Conservation (phyloP, 2,888 invertebrate genomes). For the Pollenia angustigena region DNA sequence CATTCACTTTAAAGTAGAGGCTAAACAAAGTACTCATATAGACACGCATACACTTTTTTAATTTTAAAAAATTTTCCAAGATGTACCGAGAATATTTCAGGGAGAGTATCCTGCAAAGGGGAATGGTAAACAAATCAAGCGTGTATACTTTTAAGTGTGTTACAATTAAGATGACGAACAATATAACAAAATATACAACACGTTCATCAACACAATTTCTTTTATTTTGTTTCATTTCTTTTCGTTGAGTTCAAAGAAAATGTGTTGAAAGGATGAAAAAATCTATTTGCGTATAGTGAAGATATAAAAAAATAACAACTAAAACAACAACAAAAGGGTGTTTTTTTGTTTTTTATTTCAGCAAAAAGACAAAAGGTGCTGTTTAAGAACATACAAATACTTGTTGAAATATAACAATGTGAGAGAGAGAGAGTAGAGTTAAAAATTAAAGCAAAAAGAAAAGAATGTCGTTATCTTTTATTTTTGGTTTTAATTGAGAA, state of each 20-base stretch:
- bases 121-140: slow-evolving; percentile 66
- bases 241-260: slow-evolving; percentile 40
- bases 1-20: slow-evolving; percentile 53
- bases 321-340: slow-evolving; percentile 37
- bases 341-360: slow-evolving; percentile 58
- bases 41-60: background rate
- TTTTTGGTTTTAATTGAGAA: slow-evolving; percentile 69
- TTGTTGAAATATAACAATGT: slow-evolving; percentile 36
- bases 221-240: slow-evolving; percentile 16
- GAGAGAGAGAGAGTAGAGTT: slow-evolving; percentile 7
- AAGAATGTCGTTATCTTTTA: slow-evolving; percentile 55
- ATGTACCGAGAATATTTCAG: slow-evolving; percentile 5
- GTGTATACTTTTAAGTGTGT: slow-evolving; percentile 62
- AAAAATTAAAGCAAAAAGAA: slow-evolving; percentile 45
- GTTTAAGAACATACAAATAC: slow-evolving; percentile 67
- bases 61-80: background rate
- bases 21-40: slow-evolving; percentile 21
- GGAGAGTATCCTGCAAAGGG: background rate
- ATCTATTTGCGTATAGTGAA: slow-evolving; percentile 58
- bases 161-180: slow-evolving; percentile 65
- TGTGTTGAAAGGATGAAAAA: slow-evolving; percentile 34
- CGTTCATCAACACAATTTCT: slow-evolving; percentile 60
- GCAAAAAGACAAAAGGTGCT: slow-evolving; percentile 63
- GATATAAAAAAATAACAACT: slow-evolving; percentile 21
- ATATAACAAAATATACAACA: slow-evolving; percentile 40